Conservation (phyloP, 2,113 vertebrate genomes). For the Fregetta grallaria region DNA sequence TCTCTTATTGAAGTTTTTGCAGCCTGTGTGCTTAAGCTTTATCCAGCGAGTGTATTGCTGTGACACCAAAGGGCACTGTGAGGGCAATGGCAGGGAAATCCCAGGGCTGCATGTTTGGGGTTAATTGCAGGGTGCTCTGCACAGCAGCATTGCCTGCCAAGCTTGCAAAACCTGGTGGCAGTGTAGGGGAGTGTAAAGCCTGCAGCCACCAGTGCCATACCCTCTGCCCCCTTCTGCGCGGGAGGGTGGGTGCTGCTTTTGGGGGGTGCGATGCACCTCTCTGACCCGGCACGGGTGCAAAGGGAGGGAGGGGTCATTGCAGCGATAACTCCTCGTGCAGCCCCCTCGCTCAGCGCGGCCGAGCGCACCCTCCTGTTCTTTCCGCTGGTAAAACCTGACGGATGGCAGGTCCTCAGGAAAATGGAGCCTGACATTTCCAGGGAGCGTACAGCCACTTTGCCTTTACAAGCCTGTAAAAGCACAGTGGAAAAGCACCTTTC, state of each 20-base stretch:
- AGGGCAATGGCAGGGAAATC: background rate
- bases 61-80: background rate
- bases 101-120: fast-evolving
- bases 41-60: fast-evolving
- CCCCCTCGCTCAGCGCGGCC: fast-evolving
- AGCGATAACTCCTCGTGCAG: fast-evolving
- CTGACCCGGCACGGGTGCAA: fast-evolving
- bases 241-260: background rate
- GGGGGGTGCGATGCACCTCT: too few relatives aligned
- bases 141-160: background rate
- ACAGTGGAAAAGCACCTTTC: background rate
- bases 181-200: fast-evolving
- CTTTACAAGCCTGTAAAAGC: background rate
- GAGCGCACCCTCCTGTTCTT: background rate
- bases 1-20: background rate
- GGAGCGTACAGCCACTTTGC: background rate
- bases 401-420: background rate
- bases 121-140: background rate
- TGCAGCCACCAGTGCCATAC: background rate
- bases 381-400: fast-evolving
- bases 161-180: background rate
- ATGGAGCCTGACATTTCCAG: background rate
- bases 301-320: background rate
- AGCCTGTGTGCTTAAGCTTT: background rate
- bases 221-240: background rate